phyloP scores from a whole-genome alignment of 2,888 invertebrate genomes.

The Crioceris asparagi region DNA sequence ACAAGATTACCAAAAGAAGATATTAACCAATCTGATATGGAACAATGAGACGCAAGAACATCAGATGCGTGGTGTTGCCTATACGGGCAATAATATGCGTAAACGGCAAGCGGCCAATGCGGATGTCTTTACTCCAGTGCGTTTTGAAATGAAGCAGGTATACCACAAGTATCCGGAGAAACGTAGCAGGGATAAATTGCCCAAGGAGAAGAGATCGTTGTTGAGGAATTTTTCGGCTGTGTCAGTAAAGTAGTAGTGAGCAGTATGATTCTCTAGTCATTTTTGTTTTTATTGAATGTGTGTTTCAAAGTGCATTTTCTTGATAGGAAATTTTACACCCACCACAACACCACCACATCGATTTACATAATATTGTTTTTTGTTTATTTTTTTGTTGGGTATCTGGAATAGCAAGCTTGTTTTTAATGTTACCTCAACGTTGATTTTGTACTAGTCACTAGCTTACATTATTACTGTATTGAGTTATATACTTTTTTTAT shows the following conservation, averaged over 20 bases:
- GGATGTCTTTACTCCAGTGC: constrained; percentile 25
- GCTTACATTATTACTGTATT: too few relatives aligned
- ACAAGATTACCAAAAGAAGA: constrained; percentile 77
- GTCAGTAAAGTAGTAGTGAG: constrained; percentile 21
- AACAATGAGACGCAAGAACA: constrained; percentile 98
- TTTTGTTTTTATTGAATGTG: too few relatives aligned
- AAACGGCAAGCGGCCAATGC: constrained; percentile 47
- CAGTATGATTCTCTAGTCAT: neutral
- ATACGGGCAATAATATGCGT: constrained; percentile 97
- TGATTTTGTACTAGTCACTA: too few relatives aligned
- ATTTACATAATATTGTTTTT: too few relatives aligned
- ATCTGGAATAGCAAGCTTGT: too few relatives aligned
- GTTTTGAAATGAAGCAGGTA: constrained; percentile 32
- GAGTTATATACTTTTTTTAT: too few relatives aligned
- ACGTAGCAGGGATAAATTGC: constrained; percentile 24
- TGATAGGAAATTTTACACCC: too few relatives aligned
- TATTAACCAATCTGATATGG: constrained; percentile 90
- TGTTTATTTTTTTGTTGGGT: too few relatives aligned
- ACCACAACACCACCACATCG: too few relatives aligned
- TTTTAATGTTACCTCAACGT: too few relatives aligned
- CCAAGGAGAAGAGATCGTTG: constrained; percentile 20
- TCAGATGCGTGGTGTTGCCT: constrained; percentile 95
- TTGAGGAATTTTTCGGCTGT: constrained; percentile 24
- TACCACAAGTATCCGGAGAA: constrained; percentile 35
- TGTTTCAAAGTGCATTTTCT: too few relatives aligned